A percentile compares a stretch with the other conserved stretches of the same genome.
phyloP scores from a whole-genome alignment of 2,888 invertebrate genomes.

The Automeris io region DNA sequence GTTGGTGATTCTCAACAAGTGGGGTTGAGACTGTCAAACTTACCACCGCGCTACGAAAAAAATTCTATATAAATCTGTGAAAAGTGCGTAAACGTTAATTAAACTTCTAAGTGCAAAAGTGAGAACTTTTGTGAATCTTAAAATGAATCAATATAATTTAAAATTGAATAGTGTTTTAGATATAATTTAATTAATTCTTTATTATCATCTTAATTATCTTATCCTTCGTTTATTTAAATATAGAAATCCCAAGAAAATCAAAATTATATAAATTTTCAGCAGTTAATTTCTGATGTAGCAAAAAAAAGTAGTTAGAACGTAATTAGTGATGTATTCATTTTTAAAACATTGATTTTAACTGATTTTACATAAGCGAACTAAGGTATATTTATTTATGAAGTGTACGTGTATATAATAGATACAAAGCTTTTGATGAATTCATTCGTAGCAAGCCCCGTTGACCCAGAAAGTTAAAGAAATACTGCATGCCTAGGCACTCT shows the following conservation, averaged over 20 bases:
- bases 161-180: not conserved
- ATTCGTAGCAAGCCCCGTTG: constrained; percentile 4
- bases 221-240: no score
- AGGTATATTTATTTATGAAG: not conserved
- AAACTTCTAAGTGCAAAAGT: constrained; percentile 5
- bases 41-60: constrained; percentile 6
- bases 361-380: not conserved
- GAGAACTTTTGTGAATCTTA: constrained; percentile 5
- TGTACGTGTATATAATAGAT: no score
- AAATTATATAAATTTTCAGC: not conserved
- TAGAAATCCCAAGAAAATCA: not conserved
- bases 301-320: no score
- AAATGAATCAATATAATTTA: not conserved
- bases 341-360: not conserved
- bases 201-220: no score
- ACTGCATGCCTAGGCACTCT: constrained; percentile 1
- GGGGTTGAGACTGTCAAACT: constrained; percentile 18
- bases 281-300: no score
- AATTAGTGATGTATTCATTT: no score
- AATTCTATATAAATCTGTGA: not conserved
- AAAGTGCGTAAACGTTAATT: constrained; percentile 1
- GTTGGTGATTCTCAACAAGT: constrained; percentile 56
- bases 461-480: constrained; percentile 7
- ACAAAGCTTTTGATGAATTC: not conserved
- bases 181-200: not conserved